Conservation (phyloP, 2,888 invertebrate genomes). For the Beris morrisii region DNA sequence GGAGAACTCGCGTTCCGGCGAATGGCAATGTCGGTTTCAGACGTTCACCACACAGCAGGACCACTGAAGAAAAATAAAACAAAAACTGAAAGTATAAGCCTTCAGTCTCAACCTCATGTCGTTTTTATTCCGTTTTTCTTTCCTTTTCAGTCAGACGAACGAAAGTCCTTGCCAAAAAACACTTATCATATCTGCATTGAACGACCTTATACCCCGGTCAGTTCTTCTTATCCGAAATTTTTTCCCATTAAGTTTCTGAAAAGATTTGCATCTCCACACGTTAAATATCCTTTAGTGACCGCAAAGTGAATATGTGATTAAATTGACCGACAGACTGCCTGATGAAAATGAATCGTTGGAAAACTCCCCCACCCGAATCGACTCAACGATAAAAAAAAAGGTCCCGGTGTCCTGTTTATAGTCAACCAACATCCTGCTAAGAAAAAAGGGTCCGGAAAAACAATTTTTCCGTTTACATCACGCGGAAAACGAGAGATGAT, state of each 20-base stretch:
- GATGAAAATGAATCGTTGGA: slow-evolving; percentile 45
- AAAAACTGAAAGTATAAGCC: neutral
- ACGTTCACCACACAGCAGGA: slow-evolving; percentile 29
- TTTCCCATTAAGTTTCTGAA: no score
- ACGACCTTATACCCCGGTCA: no score
- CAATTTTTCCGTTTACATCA: slow-evolving; percentile 32
- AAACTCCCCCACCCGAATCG: slow-evolving; percentile 1
- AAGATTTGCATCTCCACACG: no score
- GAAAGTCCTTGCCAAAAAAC: no score
- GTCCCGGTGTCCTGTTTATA: no score
- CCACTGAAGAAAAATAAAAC: neutral
- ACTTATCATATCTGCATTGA: no score
- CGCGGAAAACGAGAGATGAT: slow-evolving; percentile 10
- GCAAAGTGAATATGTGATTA: slow-evolving; percentile 9
- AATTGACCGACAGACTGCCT: slow-evolving; percentile 54
- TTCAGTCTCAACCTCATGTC: neutral
- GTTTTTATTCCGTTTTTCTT: neutral
- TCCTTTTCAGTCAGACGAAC: no score
- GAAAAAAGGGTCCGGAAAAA: slow-evolving; percentile 21
- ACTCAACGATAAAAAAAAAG: no score
- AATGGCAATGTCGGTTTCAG: slow-evolving; percentile 30
- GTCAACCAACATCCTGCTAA: no score
- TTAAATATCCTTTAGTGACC: slow-evolving; percentile 29
- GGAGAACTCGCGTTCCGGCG: neutral
- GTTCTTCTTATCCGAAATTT: no score